Percentiles rank a stretch among this genome's conserved stretches.
Evolutionary conservation across 2,888 invertebrate species (phyloP).

Genomic region (Mimumesa dahlbomi): DNA sequence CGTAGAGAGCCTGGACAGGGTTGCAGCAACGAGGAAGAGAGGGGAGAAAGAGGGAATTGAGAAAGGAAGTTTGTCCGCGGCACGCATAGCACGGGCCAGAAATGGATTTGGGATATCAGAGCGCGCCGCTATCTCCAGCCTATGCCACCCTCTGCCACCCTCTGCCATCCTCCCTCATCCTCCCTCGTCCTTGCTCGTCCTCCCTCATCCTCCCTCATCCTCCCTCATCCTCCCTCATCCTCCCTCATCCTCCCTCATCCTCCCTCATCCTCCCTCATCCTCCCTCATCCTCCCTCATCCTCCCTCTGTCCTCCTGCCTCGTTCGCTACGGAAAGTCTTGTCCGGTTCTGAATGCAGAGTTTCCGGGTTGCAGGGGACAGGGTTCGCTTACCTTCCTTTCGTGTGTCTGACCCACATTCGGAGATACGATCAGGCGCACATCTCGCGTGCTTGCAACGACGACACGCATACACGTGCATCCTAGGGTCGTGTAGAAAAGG

Average conservation of each 20-base stretch:
- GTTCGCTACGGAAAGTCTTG: slow-evolving; percentile 57
- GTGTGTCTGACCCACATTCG: slow-evolving; percentile 71
- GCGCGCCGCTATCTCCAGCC: slow-evolving; percentile 54
- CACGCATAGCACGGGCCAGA: slow-evolving; percentile 57
- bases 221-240: slow-evolving; percentile 40
- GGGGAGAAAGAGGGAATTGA: not conserved
- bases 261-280: slow-evolving; percentile 11
- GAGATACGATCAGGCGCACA: slow-evolving; percentile 66
- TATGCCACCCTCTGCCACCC: too few species aligned
- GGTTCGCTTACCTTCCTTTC: slow-evolving; percentile 44
- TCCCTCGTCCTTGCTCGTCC: slow-evolving; percentile 12
- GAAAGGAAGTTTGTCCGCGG: slow-evolving; percentile 47
- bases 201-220: slow-evolving; percentile 9
- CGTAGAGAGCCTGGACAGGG: not conserved
- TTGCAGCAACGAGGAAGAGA: not conserved
- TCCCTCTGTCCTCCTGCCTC: slow-evolving; percentile 36
- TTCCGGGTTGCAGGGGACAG: slow-evolving; percentile 59
- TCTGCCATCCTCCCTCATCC: too few species aligned
- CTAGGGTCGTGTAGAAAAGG: too few species aligned
- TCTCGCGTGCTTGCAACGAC: slow-evolving; percentile 12
- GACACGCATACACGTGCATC: not conserved
- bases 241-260: slow-evolving; percentile 12
- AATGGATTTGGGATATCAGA: slow-evolving; percentile 66
- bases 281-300: slow-evolving; percentile 4
- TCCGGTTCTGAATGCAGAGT: slow-evolving; percentile 62